phyloP scores from a whole-genome alignment of 2,888 invertebrate genomes.

The Operophtera brumata region DNA sequence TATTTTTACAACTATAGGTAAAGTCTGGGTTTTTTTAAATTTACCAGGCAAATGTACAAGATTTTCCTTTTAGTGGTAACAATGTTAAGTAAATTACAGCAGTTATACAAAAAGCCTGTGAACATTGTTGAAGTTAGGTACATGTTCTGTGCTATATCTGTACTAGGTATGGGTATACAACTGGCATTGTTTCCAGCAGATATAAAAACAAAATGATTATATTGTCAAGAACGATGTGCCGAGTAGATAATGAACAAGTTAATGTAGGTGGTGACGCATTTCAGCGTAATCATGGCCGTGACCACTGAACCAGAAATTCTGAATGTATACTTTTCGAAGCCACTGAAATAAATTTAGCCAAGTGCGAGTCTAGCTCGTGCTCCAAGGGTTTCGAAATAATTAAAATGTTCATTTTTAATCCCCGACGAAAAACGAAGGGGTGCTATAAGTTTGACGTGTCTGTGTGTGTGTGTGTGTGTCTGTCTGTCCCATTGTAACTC shows the following conservation, averaged over 20 bases:
- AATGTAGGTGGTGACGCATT: conserved; percentile 39
- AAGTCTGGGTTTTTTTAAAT: conserved; percentile 4
- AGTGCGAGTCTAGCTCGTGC: too few relatives aligned
- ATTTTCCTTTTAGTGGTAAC: conserved; percentile 49
- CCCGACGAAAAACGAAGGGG: too few relatives aligned
- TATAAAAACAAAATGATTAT: conserved; percentile 47
- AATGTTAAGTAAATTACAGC: conserved; percentile 39
- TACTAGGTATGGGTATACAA: conserved; percentile 3
- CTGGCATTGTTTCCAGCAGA: conserved; percentile 39
- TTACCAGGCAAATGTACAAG: conserved; percentile 7
- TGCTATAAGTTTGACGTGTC: too few relatives aligned
- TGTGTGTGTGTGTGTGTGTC: too few relatives aligned
- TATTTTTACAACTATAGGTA: too few relatives aligned
- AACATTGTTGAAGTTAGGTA: background rate
- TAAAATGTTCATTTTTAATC: too few relatives aligned
- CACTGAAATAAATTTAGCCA: background rate
- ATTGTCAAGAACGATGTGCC: conserved; percentile 40
- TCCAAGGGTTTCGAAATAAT: too few relatives aligned
- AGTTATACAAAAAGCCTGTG: conserved; percentile 4
- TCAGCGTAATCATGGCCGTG: conserved; percentile 18
- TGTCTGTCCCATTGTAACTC: too few relatives aligned
- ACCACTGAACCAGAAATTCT: conserved; percentile 10
- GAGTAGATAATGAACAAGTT: conserved; percentile 37
- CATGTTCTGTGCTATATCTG: background rate
- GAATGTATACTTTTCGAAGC: conserved; percentile 1